Evolutionary conservation across 1,140 invertebrate species (phyloP).

Genomic region (Centruroides sculpturatus): DNA sequence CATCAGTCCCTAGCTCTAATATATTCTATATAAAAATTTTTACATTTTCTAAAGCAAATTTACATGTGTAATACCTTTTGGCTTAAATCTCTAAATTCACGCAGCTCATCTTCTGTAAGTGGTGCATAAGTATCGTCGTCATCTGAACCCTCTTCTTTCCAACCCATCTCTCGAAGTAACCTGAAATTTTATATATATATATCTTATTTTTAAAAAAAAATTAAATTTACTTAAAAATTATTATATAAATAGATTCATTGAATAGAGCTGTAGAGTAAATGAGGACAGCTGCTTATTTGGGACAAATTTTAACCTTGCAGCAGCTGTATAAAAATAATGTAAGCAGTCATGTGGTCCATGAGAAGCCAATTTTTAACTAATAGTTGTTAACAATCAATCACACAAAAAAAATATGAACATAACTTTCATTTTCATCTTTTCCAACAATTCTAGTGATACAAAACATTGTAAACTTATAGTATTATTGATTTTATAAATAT

Average conservation of each 20-base stretch:
- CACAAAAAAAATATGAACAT: too few relatives aligned
- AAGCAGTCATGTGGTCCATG: too few relatives aligned
- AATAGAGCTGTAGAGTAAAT: neutral
- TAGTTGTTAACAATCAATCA: too few relatives aligned
- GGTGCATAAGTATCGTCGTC: constrained; percentile 27
- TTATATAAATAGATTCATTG: neutral
- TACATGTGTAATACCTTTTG: constrained; percentile 22
- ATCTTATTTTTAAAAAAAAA: neutral
- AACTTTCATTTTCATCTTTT: neutral
- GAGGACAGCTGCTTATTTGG: too few relatives aligned
- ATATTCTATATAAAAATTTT: too few relatives aligned
- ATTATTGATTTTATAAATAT: too few relatives aligned
- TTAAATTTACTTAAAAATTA: constrained; percentile 1
- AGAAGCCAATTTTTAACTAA: too few relatives aligned
- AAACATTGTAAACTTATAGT: too few relatives aligned
- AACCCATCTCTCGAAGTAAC: constrained; percentile 30
- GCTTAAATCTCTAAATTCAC: constrained; percentile 26
- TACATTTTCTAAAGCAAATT: neutral
- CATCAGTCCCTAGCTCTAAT: too few relatives aligned
- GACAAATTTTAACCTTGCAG: too few relatives aligned
- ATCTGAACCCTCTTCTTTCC: constrained; percentile 26
- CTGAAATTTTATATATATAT: constrained; percentile 18
- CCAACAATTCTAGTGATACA: too few relatives aligned
- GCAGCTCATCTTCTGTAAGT: constrained; percentile 30
- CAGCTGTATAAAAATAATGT: too few relatives aligned